Percentiles rank a stretch among this genome's conserved stretches.
phyloP scores from a whole-genome alignment of 2,797 vertebrate species.

The Cuniculus paca region DNA sequence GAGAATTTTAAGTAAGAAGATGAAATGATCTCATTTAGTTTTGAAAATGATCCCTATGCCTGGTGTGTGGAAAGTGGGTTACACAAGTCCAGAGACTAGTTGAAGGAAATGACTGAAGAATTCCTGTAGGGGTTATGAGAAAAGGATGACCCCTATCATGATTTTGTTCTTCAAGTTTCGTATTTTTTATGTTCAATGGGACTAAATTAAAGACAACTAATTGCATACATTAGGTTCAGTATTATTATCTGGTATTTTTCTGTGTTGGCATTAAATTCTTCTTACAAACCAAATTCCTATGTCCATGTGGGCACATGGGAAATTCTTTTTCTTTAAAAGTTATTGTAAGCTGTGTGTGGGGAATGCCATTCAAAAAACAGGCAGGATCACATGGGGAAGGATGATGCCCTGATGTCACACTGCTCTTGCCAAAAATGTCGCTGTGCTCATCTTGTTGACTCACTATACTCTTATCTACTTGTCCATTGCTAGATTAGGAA shows the following conservation, averaged over 20 bases:
- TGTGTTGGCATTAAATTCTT: not conserved
- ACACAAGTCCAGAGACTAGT: not conserved
- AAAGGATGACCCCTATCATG: not conserved
- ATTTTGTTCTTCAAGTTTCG: not conserved
- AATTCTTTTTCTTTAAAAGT: not conserved
- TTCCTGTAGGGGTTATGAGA: not conserved
- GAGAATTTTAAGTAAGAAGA: not conserved
- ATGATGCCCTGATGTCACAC: not conserved
- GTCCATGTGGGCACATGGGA: not conserved
- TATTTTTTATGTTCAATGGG: not conserved
- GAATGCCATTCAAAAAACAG: not conserved
- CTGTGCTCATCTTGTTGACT: not conserved
- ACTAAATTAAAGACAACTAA: not conserved
- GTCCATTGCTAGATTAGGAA: not conserved
- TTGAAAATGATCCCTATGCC: constrained; percentile 16
- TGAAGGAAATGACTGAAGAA: not conserved
- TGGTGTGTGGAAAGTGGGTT: not conserved
- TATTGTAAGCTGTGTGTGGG: not conserved
- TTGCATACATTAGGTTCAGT: not conserved
- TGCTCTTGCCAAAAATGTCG: not conserved
- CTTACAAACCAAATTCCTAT: not conserved
- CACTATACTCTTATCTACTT: not conserved
- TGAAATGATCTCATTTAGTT: not conserved
- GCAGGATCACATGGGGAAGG: not conserved
- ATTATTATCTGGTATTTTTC: not conserved